Evolutionary conservation across 2,888 invertebrate species (phyloP).

Genomic region (Archips crataeganus): DNA sequence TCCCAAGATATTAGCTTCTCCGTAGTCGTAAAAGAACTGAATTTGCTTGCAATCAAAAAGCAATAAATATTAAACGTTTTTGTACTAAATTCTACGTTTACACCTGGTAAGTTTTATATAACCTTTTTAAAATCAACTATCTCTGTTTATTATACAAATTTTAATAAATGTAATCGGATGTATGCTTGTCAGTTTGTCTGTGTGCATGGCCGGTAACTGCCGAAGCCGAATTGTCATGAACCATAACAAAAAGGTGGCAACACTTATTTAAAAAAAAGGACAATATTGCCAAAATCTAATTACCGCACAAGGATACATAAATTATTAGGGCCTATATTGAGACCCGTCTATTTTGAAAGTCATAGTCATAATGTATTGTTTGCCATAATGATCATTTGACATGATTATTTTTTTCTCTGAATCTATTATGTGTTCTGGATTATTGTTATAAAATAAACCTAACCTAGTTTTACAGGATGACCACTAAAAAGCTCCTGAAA

Average conservation of each 20-base stretch:
- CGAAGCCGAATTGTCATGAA: neutral
- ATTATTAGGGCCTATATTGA: neutral
- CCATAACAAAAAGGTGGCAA: neutral
- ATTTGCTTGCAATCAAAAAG: constrained; percentile 14
- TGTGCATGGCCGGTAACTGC: constrained; percentile 25
- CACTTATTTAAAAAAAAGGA: constrained; percentile 19
- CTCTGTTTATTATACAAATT: constrained; percentile 36
- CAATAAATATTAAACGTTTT: constrained; percentile 18
- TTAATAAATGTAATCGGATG: constrained; percentile 32
- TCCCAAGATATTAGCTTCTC: constrained; percentile 1
- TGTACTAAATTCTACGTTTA: constrained; percentile 31
- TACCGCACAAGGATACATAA: neutral
- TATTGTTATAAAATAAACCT: no score
- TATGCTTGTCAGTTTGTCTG: constrained; percentile 39
- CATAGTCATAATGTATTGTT: no score
- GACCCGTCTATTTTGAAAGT: no score
- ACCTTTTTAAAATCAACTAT: constrained; percentile 16
- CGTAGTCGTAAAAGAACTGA: constrained; percentile 13
- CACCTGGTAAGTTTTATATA: constrained; percentile 27
- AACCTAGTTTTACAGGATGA: no score
- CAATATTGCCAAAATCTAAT: constrained; percentile 14
- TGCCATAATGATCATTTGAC: no score
- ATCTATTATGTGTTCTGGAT: no score
- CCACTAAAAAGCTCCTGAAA: no score
- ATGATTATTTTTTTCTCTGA: no score